Evolutionary conservation across 2,797 vertebrate genomes (phyloP), one percentile per base, ranked within the genome.

Genomic region (Molossus molossus): DNA sequence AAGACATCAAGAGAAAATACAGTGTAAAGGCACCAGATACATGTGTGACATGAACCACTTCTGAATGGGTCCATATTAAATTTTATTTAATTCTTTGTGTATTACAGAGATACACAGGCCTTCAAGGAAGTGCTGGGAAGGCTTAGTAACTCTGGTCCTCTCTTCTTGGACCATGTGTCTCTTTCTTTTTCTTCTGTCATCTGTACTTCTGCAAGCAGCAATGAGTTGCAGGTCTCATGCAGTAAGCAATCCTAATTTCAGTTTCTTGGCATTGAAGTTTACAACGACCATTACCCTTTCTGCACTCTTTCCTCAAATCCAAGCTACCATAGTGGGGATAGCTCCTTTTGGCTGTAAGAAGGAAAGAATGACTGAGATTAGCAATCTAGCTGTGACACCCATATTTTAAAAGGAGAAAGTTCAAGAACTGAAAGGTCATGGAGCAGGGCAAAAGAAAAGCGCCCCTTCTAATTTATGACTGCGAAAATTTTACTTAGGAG

Each of bases 351-450:
- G 96, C 97, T 97, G 94, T 70, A 96, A 96, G 83, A 93, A 96
- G 96, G 94, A 96, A 96, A 95, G 70, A 97, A 93, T 33, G 76
- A 58, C 94, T 96, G 14, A 45, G 93, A 95, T 97, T 97, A 97
- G 62, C 65, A 84, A 80, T 20, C 65, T 81, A 91, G n/a, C 57
- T 84, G 20, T 33, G 25, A 72, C 12, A 48, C 0, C 2, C 17
- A 14, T 27, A 17, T 58, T 95, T 92, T 91, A 73, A 76, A 86
- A 67, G 58, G 37, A 96, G 64, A 88, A 69, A 70, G 20, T 60
- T 8, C 23, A 37, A 37, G 9, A 94, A 33, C 6, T 17, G 80
- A 81, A 91, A 90, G 15, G 48, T 72, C 9, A 72, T 18, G 79
- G 9, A 53, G 23, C 37, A 70, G 27, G 29, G 4, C 55, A 55